Base-by-base conservation (phyloP, 2,888 invertebrate species). In the Embidobia sp. region DNA sequence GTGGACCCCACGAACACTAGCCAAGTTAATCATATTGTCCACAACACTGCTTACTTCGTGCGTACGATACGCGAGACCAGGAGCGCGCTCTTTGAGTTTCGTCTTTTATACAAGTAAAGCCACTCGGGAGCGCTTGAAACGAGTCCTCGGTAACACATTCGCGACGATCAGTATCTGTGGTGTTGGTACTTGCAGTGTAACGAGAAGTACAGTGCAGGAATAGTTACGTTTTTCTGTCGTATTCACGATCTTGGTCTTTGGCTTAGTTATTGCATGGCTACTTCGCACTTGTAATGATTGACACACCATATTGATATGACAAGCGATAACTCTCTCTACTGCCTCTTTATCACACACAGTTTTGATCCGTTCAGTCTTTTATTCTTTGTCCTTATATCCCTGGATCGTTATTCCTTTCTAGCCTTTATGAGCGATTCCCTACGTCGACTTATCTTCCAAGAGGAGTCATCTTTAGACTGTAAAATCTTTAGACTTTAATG, bases 171-270 rank as follows among this genome's bases (percentile, higher is more conserved):
- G 67, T 69, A 57, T 57, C 42, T 44, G 49, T 59, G 57, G 70
- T 76, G 76, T 76, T 76, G 76, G 76, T 70, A 76, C 70, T 76
- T 69, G 61, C 63, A 57, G 57, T 72, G 48, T 55, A 72, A 72
- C 33, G 13, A 72, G 57, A 37, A 64, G 16, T 53, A 59, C 64
- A 63, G 55, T 49, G 57, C 64, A 74, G 42, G 49, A 59, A 42
- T 29, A 49, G 11, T 69, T 55, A 64, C 26, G n/a, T 44, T n/a
- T n/a, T n/a, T n/a, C 29, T 42, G 13, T 46, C 72, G 48, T 55
- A 55, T 42, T 57, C 31, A 63, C 27, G 42, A 42, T 49, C 49
- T 49, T 49, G 26, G n/a, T 64, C 57, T 73, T 64, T 73, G 42
- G 73, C 73, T 73, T 73, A 35, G 37, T 61, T 67, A 64, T 57